Base-by-base conservation (phyloP, 2,888 invertebrate genomes). In the Lamellibrachia satsuma region DNA sequence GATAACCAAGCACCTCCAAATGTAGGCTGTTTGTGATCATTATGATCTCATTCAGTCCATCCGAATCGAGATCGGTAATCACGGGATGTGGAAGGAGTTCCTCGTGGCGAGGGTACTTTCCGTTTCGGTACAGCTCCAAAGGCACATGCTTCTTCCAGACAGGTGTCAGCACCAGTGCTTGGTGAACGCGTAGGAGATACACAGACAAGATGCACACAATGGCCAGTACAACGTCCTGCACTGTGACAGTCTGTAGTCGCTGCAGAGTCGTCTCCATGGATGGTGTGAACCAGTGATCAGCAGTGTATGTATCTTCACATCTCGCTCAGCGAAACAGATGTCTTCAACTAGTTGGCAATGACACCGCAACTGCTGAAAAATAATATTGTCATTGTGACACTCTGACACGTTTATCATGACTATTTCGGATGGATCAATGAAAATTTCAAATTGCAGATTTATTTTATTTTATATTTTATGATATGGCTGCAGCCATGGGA, bases 31-130 rank as follows among this genome's bases (percentile, higher is more conserved):
- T 95, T 2, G 96, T 95, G 27, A 96, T 94, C 39, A 96, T 92
- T 7, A 96, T 94, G 9, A 96, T 94, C 93, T 96, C 96, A 94
- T 95, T 96, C 15, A 95, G 94, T n/a, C 95, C 95, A 94, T 96
- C 96, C 90, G 95, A 95, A 91, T 96, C 96, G 7, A 96, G 93
- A 93, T 96, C 96, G 27, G 96, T 95, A 27, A 96, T 94, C 6
- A 96, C 93, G 1, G 96, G 96, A 6, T 94, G 91, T 0, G 96
- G 96, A 9, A 95, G 94, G 3, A 27, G 11, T 15, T 94, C 94
- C 60, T 95, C 95, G 60, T 94, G 93, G 51, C 94, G 94, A 7
- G 95, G 95, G 93, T 94, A 95, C 52, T 94, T 94, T 8, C 94
- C 93, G 93, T 96, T 96, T 15, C 93, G 94, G 93, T 95, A 95